Evolutionary conservation across 1,140 invertebrate genomes (phyloP).

Genomic region (Pygmarrhopalites habei): DNA sequence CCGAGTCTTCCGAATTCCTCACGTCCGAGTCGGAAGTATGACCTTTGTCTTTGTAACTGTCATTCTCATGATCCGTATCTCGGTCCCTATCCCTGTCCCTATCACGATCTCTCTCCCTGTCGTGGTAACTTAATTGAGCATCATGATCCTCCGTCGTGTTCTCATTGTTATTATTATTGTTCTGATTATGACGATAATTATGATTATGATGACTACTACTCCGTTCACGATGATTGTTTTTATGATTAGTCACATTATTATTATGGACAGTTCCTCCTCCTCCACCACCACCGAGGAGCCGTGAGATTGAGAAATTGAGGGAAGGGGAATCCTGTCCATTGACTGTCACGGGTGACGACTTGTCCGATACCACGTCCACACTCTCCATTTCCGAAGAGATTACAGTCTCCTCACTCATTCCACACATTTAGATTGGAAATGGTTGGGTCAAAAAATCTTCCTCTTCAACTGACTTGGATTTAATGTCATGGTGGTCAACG

Average conservation of each 20-base stretch:
- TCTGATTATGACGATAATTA: neutral
- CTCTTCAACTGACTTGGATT: too few relatives aligned
- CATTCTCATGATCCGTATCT: slow-evolving; percentile 18
- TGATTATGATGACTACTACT: neutral
- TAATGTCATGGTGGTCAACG: too few relatives aligned
- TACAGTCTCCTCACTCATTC: slow-evolving; percentile 34
- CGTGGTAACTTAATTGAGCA: neutral
- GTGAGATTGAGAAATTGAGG: slow-evolving; percentile 37
- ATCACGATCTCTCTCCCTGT: neutral
- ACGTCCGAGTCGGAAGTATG: slow-evolving; percentile 25
- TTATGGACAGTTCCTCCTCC: slow-evolving; percentile 12
- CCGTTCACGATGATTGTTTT: slow-evolving; percentile 4
- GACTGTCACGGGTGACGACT: neutral
- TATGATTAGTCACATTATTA: slow-evolving; percentile 11
- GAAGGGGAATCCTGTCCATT: slow-evolving; percentile 21
- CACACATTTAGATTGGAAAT: slow-evolving; percentile 38
- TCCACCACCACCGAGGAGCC: slow-evolving; percentile 29
- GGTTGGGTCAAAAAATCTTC: too few relatives aligned
- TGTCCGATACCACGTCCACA: slow-evolving; percentile 11
- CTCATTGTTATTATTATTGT: slow-evolving; percentile 4
- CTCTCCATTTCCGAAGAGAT: slow-evolving; percentile 26
- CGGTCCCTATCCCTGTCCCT: slow-evolving; percentile 6
- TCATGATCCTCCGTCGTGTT: neutral
- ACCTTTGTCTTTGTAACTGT: slow-evolving; percentile 9
- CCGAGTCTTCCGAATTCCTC: slow-evolving; percentile 23